Evolutionary conservation across 2,888 invertebrate species (phyloP), one percentile per base, ranked within the genome.

Genomic region (Pollenia griseotomentosa): DNA sequence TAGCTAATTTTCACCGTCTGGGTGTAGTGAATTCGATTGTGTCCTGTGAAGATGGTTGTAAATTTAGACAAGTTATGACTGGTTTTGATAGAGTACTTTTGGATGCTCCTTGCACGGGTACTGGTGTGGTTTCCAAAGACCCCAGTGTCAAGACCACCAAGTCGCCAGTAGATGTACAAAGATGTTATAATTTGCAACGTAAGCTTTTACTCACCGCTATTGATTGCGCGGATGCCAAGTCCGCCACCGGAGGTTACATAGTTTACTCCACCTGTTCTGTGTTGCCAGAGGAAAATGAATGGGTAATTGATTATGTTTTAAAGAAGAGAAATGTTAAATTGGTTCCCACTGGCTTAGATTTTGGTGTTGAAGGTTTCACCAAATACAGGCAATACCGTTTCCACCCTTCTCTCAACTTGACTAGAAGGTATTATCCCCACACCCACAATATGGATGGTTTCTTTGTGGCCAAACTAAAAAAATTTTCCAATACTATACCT

Each of bases 401-500:
- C 94, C 98, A 99, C 93, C 98, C 98, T 0, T 96, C 97, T 12
- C 93, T 99, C 93, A 97, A 97, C 91, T 93, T 98, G 83, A 97
- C 98, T 0, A 95, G 96, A 92, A 95, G 99, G 74, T 99, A 98
- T 94, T 99, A 99, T 94, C 99, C 99, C 0, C 99, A 99, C 92
- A 96, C 97, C 4, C 98, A 99, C 93, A 99, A 99, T 92, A 98
- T 99, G 97, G 99, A 99, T 94, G 99, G 99, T 5, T 99, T 99
- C 94, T 99, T 97, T 94, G 99, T 99, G 2, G 99, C 99, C 0
- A 99, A 99, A 94, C 93, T 99, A 14, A 98, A 98, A 94, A 99
- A 99, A 92, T 97, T 99, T 92, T 98, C 97, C 0, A 98, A 99
- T 94, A 95, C 95, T 57, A 94, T 95, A 94, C 94, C 94, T 5